phyloP scores from a whole-genome alignment of 2,113 vertebrate genomes.

The Propithecus coquereli region DNA sequence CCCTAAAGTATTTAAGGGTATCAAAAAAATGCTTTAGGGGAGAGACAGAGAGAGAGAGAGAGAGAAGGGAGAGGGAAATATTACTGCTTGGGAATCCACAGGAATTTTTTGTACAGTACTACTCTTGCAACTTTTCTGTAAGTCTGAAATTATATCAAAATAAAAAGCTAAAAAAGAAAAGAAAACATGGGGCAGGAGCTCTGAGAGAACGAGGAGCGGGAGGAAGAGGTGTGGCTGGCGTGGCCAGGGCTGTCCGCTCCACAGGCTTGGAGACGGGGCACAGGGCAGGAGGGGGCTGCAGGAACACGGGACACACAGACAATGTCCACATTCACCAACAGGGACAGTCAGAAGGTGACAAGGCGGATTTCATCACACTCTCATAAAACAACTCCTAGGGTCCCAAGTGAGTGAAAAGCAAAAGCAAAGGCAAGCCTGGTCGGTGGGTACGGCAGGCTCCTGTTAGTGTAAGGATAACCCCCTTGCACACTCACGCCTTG shows the following conservation, averaged over 20 bases:
- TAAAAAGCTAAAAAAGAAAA: not conserved
- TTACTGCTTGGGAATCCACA: not conserved
- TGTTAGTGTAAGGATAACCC: not conserved
- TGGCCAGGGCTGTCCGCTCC: not conserved
- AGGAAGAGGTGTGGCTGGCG: not conserved
- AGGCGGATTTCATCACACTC: not conserved
- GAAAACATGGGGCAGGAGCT: no score
- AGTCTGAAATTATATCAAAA: not conserved
- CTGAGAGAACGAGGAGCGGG: not conserved
- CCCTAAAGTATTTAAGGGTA: no score
- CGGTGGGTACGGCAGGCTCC: not conserved
- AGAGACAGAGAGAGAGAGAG: not conserved
- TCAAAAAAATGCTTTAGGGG: no score
- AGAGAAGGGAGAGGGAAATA: not conserved
- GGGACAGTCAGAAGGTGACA: not conserved
- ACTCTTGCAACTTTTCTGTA: not conserved
- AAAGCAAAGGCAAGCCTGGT: not conserved
- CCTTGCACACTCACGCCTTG: no score
- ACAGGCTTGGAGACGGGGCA: no score
- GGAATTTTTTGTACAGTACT: not conserved
- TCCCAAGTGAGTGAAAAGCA: not conserved
- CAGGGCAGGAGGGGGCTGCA: no score
- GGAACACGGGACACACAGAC: no score
- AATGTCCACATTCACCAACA: not conserved
- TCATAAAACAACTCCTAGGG: not conserved